Conservation (phyloP, 2,888 invertebrate species). For the Apamea monoglypha region DNA sequence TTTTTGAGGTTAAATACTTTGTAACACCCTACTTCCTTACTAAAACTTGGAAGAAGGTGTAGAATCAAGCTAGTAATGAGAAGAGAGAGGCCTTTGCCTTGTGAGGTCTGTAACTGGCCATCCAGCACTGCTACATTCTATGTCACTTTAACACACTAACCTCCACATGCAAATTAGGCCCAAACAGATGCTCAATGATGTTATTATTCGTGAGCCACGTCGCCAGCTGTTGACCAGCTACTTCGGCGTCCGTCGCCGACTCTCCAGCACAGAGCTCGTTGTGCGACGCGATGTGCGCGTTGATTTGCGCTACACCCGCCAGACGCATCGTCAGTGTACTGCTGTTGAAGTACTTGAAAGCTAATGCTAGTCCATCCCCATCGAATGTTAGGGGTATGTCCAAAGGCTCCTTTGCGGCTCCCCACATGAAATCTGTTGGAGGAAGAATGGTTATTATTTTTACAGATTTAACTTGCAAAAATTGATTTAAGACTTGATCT, state of each 20-base stretch:
- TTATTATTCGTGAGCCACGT: conserved; percentile 97
- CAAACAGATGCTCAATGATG: conserved; percentile 98
- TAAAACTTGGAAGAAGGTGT: neutral
- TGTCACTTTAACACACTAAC: conserved; percentile 80
- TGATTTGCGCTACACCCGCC: conserved; percentile 98
- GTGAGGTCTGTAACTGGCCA: neutral
- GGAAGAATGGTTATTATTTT: neutral
- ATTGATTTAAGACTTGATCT: too few species aligned
- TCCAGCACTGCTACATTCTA: neutral
- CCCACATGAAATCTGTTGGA: conserved; percentile 97
- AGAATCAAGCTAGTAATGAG: neutral
- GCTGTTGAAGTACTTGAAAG: conserved; percentile 99
- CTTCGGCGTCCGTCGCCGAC: conserved; percentile 95
- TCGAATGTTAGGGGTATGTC: conserved; percentile 97
- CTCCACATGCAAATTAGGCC: conserved; percentile 99
- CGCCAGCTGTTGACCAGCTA: conserved; percentile 95
- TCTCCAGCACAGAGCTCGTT: conserved; percentile 98
- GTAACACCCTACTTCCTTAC: neutral
- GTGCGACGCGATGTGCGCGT: conserved; percentile 97
- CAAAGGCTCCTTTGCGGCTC: conserved; percentile 97
- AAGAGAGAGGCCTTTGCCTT: neutral
- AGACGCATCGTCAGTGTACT: conserved; percentile 98
- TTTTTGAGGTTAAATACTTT: neutral
- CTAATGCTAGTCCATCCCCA: conserved; percentile 96
- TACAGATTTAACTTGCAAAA: neutral